These are phyloP conservation scores for Oxyteleia sp. DNA, from an alignment of 2,888 invertebrate species.

Conservation along the genomic window DNA sequence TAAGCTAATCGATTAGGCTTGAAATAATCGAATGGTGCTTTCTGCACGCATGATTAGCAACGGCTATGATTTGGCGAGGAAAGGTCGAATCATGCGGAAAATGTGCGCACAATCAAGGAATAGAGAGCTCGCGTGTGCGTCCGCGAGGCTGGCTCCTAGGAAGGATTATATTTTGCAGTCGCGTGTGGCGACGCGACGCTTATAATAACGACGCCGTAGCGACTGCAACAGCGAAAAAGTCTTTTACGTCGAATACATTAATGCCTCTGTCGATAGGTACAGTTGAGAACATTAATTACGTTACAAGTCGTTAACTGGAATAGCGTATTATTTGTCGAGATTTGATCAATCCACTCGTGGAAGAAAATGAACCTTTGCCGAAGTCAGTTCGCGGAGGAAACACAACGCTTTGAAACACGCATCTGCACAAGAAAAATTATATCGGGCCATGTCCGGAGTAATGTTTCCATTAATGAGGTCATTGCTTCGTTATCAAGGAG, in stretches of 20 bases:
- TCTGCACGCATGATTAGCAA: slow-evolving; percentile 59
- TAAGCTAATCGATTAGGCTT: slow-evolving; percentile 33
- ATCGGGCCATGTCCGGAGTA: slow-evolving; percentile 34
- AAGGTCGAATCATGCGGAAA: slow-evolving; percentile 58
- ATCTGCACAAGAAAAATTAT: slow-evolving; percentile 68
- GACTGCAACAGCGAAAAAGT: slow-evolving; percentile 75
- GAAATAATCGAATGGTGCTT: slow-evolving; percentile 49
- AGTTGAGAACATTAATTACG: slow-evolving; percentile 72
- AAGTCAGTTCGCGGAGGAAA: slow-evolving; percentile 52
- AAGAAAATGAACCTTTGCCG: slow-evolving; percentile 56
- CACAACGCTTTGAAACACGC: slow-evolving; percentile 61
- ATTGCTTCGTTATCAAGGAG: slow-evolving; percentile 43
- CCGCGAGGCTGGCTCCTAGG: slow-evolving; percentile 57
- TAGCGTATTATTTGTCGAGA: slow-evolving; percentile 73
- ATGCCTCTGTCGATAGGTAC: slow-evolving; percentile 75
- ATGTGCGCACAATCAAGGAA: slow-evolving; percentile 57
- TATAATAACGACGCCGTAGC: slow-evolving; percentile 78
- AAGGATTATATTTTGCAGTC: slow-evolving; percentile 79
- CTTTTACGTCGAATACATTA: slow-evolving; percentile 78
- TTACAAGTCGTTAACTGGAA: slow-evolving; percentile 74
- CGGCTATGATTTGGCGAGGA: slow-evolving; percentile 54
- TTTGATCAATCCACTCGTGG: slow-evolving; percentile 68
- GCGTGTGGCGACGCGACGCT: slow-evolving; percentile 81
- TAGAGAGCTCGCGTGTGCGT: slow-evolving; percentile 71
- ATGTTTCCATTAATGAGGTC: slow-evolving; percentile 65